Evolutionary conservation across 2,113 vertebrate species (phyloP), one percentile per base, ranked within the genome.

Genomic region (Psophia crepitans): DNA sequence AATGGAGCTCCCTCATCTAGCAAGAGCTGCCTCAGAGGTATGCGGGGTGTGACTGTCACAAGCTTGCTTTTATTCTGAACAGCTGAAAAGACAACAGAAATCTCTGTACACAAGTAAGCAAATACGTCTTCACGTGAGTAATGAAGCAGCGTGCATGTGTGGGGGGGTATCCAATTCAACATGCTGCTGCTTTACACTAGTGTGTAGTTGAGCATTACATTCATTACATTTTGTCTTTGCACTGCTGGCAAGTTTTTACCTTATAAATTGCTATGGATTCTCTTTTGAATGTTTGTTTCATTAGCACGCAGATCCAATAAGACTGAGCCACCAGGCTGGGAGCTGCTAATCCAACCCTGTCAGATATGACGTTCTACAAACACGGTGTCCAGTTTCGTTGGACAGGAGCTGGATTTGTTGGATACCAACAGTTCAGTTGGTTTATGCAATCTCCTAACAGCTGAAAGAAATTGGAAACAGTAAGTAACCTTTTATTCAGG

Each of bases 361-460:
- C 96, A 97, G 27, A 77, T 85, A 89, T 82, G 94, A 92, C 13
- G 11, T 96, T 97, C 94, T 96, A 93, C 85, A 93, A 98, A 90
- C 83, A 87, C 23, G 56, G 87, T 91, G 68, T 98, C 95, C 35
- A 8, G 87, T 97, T 98, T 97, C 97, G 91, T 87, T 93, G 90
- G 80, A 90, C 65, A 95, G 63, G 60, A 84, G 63, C 49, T 73
- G 82, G 61, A 91, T 76, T 94, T 94, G 79, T 64, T 97, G 89
- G 88, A 95, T 84, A 57, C 48, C 69, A 94, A 71, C 43, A 84
- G 56, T 79, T 93, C 14, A 1, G 12, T 94, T 77, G 46, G 74
- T 96, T 96, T 79, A 94, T 91, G 65, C 73, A 81, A 64, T 68
- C 90, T 96, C 84, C 88, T 84, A 96, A 93, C 58, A 97, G 94